Evolutionary conservation across 2,113 vertebrate genomes (phyloP).

Genomic region (Aptenodytes forsteri): DNA sequence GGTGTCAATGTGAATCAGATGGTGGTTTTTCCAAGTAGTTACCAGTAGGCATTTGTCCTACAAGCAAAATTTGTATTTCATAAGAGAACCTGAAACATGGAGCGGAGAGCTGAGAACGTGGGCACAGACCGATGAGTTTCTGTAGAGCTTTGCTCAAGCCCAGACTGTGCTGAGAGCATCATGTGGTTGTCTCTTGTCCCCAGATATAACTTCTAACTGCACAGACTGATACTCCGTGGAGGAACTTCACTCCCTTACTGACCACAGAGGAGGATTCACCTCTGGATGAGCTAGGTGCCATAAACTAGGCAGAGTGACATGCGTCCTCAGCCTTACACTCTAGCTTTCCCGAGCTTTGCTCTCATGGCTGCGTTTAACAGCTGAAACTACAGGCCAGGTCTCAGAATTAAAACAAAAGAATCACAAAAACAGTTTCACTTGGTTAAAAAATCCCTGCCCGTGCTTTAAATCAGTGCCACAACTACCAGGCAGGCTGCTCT

Average conservation of each 20-base stretch:
- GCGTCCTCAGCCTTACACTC: background rate
- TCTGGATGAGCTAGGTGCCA: background rate
- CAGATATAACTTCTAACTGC: background rate
- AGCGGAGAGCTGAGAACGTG: background rate
- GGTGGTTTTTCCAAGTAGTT: background rate
- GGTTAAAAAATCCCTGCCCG: background rate
- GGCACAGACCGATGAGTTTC: background rate
- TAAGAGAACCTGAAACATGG: background rate
- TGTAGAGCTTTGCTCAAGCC: background rate
- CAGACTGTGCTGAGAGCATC: background rate
- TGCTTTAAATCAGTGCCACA: background rate
- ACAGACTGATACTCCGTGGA: no score
- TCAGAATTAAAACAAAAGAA: background rate
- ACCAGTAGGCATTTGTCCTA: background rate
- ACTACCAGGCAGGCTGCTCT: background rate
- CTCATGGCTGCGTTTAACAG: background rate
- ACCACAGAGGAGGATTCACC: background rate
- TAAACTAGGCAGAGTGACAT: accelerated
- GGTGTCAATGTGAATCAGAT: background rate
- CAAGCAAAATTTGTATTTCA: background rate
- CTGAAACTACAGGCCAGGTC: background rate
- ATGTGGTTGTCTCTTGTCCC: background rate
- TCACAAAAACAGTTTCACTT: background rate
- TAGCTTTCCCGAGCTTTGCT: background rate
- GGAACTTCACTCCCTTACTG: background rate